Base-by-base conservation (phyloP, 2,797 vertebrate genomes). In the Syndactyla subalaris region DNA sequence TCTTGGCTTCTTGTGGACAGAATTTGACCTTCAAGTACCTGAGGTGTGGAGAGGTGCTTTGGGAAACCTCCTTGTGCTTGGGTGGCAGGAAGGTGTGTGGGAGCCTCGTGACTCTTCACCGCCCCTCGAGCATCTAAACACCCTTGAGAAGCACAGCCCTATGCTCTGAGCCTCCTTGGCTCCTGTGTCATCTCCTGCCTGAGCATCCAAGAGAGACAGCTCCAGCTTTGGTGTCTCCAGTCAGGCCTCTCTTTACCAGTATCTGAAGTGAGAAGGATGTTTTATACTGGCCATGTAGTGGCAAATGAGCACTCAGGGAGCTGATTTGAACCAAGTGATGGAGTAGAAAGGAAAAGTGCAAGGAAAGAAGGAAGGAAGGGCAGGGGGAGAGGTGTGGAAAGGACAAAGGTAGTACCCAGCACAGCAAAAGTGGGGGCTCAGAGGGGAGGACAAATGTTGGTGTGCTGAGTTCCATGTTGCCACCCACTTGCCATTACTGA, bases 81-180 rank as follows among this genome's bases (percentile, higher is more conserved):
- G 29, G 72, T 55, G 62, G n/a, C 38, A 67, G 83, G 66, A 36
- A 41, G 61, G 36, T 22, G 34, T 36, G 27, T 17, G 10, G 70
- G 45, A 85, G 49, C 26, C 30, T 24, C 0, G 0, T 2, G 1
- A 75, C 45, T 67, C 67, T 54, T 79, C 10, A 5, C 13, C 2
- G 0, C 15, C 52, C 23, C 38, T 41, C 1, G 0, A 45, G n/a
- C 62, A 29, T 29, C 49, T 41, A 36, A 62, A 32, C 4, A 43
- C 41, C 41, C 62, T n/a, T 34, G 75, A 70, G 59, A 58, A 91
- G 51, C 16, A 45, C 8, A 1, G 0, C 30, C 30, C 21, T 20
- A 55, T 51, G 12, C 71, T 43, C 65, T 30, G 57, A 73, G 78
- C 38, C 63, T 54, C n/a, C 29, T 27, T 9, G 30, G 51, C 59